Base-by-base conservation (phyloP, 2,113 vertebrate species). In the Amblyornis subalaris region DNA sequence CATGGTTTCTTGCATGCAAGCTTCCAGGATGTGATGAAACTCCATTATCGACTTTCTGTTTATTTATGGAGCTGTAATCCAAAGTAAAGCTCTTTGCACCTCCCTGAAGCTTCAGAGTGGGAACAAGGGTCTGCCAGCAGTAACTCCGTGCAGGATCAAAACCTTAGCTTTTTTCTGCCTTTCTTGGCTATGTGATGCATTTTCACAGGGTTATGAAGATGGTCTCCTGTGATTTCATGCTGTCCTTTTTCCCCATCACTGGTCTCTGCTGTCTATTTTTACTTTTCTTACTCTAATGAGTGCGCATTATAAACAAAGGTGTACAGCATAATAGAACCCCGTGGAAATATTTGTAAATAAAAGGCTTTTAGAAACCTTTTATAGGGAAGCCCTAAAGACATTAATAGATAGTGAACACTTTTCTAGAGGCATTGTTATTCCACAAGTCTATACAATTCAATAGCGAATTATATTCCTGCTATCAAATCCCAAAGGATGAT, bases 401-500 rank as follows among this genome's bases (percentile, higher is more conserved):
- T 88, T 90, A 83, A 77, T 44, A 91, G 89, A 74, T 55, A 93
- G 28, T 24, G 78, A 91, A 74, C 31, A 67, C 78, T 91, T 76
- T 90, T 90, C 85, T 93, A 71, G 84, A 83, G 71, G 44, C 45
- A 83, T 83, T 95, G 89, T 94, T 91, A 90, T 83, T 80, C 55
- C 78, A 38, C 60, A 73, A 71, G 85, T 86, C 91, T 94, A n/a
- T 94, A 95, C 75, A 83, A 90, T 91, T 94, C 89, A 86, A 89
- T 77, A 83, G 78, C 0, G 0, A 94, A 96, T 95, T 96, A 91
- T 76, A 91, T 83, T 94, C 75, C 72, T 77, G 60, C 88, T 93
- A 90, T 88, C 89, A 91, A 95, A 74, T 93, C 93, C 85, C 94
- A 67, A 83, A 77, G 75, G 85, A 86, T 64, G 67, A 58, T 93